These are phyloP conservation scores for Phyllotreta cruciferae DNA, from an alignment of 2,888 invertebrate species.

Conservation along the genomic window DNA sequence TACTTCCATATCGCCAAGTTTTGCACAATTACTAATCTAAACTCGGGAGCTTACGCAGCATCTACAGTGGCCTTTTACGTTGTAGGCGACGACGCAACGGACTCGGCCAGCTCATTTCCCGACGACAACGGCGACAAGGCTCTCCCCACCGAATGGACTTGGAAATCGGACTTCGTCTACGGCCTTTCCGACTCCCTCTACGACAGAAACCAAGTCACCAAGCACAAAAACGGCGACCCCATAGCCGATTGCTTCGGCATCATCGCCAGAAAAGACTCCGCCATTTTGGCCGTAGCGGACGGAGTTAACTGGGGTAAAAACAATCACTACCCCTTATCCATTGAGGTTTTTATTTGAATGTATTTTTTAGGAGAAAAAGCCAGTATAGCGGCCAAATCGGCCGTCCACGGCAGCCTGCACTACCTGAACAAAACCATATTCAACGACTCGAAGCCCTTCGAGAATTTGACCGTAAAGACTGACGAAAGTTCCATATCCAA, in stretches of 20 bases:
- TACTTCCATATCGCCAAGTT: too few species aligned
- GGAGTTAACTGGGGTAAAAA: constrained; percentile 86
- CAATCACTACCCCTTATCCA: too few species aligned
- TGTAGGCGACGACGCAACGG: constrained; percentile 34
- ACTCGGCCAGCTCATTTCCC: constrained; percentile 23
- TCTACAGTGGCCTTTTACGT: constrained; percentile 8
- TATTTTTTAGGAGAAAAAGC: constrained; percentile 72
- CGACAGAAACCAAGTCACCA: constrained; percentile 81
- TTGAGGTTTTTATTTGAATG: neutral
- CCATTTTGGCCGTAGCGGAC: constrained; percentile 82
- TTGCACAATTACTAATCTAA: too few species aligned
- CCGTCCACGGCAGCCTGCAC: constrained; percentile 83
- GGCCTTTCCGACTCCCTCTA: constrained; percentile 81
- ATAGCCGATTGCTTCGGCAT: constrained; percentile 89
- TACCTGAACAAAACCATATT: constrained; percentile 78
- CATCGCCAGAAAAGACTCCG: constrained; percentile 74
- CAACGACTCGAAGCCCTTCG: constrained; percentile 58
- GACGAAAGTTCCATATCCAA: constrained; percentile 43
- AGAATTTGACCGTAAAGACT: constrained; percentile 52
- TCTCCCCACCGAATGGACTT: constrained; percentile 65
- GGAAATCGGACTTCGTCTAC: constrained; percentile 66
- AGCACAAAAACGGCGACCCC: constrained; percentile 75
- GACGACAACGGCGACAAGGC: constrained; percentile 45
- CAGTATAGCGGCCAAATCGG: constrained; percentile 82
- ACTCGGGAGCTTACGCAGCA: too few species aligned